A percentile compares a stretch with the other conserved stretches of the same genome.
phyloP scores from a whole-genome alignment of 2,113 vertebrate genomes.

The Girardinichthys multiradiatus region DNA sequence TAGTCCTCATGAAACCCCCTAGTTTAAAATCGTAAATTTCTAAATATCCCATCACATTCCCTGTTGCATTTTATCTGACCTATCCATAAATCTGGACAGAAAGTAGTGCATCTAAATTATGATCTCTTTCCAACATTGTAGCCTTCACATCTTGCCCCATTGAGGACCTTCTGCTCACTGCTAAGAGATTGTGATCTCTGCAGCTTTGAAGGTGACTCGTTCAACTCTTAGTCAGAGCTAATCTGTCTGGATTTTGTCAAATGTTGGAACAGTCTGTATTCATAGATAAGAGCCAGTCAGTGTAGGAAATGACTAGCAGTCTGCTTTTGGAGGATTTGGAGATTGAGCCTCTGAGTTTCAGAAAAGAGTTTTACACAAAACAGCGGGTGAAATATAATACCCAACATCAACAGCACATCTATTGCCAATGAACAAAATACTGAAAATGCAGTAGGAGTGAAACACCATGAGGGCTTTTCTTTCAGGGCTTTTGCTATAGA shows the following conservation, averaged over 20 bases:
- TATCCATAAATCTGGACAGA: constrained; percentile 43
- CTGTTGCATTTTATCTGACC: constrained; percentile 30
- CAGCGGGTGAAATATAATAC: constrained; percentile 50
- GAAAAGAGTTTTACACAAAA: constrained; percentile 51
- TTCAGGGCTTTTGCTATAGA: constrained; percentile 48
- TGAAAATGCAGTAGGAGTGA: constrained; percentile 45
- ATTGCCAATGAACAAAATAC: constrained; percentile 42
- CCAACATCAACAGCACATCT: constrained; percentile 64
- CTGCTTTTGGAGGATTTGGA: constrained; percentile 59
- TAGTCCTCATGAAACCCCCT: not conserved
- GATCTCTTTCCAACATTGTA: constrained; percentile 59
- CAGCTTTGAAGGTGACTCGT: constrained; percentile 76
- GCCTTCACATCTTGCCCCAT: constrained; percentile 45
- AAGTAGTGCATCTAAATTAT: constrained; percentile 73
- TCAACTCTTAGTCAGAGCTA: constrained; percentile 77
- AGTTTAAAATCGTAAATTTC: constrained; percentile 22
- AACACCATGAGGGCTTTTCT: constrained; percentile 22
- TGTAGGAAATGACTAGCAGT: constrained; percentile 56
- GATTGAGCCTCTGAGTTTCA: constrained; percentile 55
- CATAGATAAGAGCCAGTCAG: constrained; percentile 73
- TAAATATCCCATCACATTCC: constrained; percentile 5
- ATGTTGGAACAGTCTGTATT: constrained; percentile 72
- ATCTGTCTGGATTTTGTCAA: constrained; percentile 77
- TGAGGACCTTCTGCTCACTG: constrained; percentile 60
- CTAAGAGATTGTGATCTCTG: constrained; percentile 69